These are phyloP conservation scores for Micrastur ruficollis DNA, from an alignment of 2,797 vertebrate species.

Conservation along the genomic window DNA sequence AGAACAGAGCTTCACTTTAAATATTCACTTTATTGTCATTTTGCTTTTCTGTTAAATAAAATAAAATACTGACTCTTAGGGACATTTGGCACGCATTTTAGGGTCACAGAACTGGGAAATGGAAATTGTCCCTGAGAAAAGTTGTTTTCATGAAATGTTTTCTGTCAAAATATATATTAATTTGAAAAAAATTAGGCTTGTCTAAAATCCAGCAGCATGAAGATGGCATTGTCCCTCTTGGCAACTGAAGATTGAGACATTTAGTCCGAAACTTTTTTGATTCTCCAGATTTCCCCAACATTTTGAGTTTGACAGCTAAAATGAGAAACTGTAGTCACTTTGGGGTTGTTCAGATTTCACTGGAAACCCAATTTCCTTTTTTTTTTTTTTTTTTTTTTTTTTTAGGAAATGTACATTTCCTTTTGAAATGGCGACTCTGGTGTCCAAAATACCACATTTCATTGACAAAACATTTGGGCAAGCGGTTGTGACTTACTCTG, in stretches of 20 bases:
- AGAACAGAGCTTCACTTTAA: constrained; percentile 42
- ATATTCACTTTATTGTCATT: constrained; percentile 25
- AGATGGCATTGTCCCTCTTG: background rate
- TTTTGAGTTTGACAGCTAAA: background rate
- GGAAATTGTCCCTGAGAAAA: constrained; percentile 26
- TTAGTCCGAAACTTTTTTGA: background rate
- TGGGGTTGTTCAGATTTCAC: background rate
- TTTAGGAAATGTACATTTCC: background rate
- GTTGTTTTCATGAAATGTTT: background rate
- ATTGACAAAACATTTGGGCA: background rate
- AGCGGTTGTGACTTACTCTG: background rate
- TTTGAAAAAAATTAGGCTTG: background rate
- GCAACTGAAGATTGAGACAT: background rate
- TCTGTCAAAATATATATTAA: background rate
- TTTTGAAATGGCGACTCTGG: background rate
- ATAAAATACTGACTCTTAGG: background rate
- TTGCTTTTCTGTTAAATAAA: constrained; percentile 21
- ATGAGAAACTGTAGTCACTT: background rate
- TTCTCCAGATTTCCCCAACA: background rate
- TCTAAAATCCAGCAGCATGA: background rate
- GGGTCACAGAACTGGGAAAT: constrained; percentile 47
- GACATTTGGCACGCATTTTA: background rate
- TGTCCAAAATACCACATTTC: background rate
- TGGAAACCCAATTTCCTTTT: background rate
- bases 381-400: background rate